A percentile compares a stretch with the other conserved stretches of the same genome.
phyloP scores from a whole-genome alignment of 1,140 invertebrate genomes.

The Bombus soroeensis region DNA sequence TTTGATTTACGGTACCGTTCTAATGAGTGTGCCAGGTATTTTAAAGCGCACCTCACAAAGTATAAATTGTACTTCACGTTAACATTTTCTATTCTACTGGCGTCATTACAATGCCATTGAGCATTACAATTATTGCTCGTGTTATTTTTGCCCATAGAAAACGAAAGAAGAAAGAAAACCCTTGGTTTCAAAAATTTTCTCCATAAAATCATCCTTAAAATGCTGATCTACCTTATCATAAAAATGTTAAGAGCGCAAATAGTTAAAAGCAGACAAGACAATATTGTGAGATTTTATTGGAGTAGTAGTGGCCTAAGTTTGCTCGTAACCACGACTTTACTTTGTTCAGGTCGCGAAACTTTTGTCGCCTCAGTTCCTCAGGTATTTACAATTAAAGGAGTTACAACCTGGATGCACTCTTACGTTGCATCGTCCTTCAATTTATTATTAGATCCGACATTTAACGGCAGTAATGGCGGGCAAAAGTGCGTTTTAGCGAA shows the following conservation, averaged over 20 bases:
- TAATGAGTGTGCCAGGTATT: no score
- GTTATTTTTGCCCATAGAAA: no score
- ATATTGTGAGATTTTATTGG: background rate
- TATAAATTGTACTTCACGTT: no score
- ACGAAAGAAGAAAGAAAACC: no score
- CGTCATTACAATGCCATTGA: no score
- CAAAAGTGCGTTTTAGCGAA: constrained; percentile 59
- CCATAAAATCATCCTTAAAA: no score
- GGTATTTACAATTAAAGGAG: background rate
- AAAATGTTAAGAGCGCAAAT: background rate
- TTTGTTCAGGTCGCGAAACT: background rate
- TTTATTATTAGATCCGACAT: constrained; percentile 17
- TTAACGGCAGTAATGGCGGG: constrained; percentile 54
- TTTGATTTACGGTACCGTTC: no score
- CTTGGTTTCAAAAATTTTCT: no score
- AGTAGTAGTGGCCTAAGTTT: background rate
- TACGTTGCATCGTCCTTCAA: background rate
- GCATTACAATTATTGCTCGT: no score
- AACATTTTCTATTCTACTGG: no score
- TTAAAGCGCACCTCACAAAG: no score
- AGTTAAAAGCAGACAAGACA: background rate
- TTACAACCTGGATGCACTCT: background rate
- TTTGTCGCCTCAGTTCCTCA: background rate
- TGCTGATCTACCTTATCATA: no score
- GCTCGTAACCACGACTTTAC: background rate